phyloP scores from a whole-genome alignment of 2,888 invertebrate species.

The Zygogramma bicolorata region DNA sequence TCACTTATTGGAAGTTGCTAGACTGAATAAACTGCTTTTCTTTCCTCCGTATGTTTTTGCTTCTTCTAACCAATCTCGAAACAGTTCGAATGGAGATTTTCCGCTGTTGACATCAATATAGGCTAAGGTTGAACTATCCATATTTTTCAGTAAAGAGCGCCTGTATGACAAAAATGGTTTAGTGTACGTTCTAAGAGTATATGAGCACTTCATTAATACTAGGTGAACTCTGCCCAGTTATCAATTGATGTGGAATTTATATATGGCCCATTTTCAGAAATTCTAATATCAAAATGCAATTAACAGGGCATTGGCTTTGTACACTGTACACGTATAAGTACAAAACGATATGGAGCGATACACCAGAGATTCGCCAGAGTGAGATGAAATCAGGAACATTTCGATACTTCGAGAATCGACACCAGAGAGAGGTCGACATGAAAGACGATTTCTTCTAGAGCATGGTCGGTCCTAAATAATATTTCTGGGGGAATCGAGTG shows the following conservation, averaged over 20 bases:
- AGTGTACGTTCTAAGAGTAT: background rate
- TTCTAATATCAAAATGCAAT: too few species aligned
- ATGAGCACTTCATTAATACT: background rate
- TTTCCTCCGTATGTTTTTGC: slow-evolving; percentile 45
- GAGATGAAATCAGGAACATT: background rate
- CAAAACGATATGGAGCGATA: background rate
- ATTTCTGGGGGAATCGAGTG: too few species aligned
- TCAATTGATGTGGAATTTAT: background rate
- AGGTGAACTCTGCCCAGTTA: background rate
- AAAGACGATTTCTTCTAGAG: background rate
- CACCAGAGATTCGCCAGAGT: background rate
- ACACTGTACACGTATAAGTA: too few species aligned
- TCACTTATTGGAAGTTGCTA: slow-evolving; percentile 66
- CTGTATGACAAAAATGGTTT: background rate
- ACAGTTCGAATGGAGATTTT: slow-evolving; percentile 63
- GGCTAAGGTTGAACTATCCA: slow-evolving; percentile 1
- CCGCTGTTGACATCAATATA: slow-evolving; percentile 13
- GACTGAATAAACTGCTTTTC: slow-evolving; percentile 57
- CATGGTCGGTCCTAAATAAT: background rate
- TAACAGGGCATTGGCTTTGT: too few species aligned
- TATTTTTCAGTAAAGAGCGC: background rate
- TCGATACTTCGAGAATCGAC: background rate
- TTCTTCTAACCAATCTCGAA: slow-evolving; percentile 66
- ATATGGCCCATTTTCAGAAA: too few species aligned
- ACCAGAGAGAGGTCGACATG: background rate